phyloP scores from a whole-genome alignment of 2,113 vertebrate genomes.

The Prolemur simus region DNA sequence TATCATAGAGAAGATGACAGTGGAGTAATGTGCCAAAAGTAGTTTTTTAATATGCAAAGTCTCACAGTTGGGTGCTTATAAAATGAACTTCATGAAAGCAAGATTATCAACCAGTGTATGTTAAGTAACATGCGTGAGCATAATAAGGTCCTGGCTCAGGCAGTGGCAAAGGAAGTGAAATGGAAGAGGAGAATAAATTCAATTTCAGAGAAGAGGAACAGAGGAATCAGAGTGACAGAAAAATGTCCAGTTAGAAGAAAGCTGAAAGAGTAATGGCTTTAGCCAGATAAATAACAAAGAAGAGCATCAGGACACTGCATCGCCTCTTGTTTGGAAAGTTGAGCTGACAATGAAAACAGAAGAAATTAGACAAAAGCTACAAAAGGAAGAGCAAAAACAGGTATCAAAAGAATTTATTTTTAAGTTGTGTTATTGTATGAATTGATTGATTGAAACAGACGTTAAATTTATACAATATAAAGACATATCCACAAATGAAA shows the following conservation, averaged over 20 bases:
- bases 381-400: background rate
- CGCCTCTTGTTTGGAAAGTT: background rate
- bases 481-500: background rate
- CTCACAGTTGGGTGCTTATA: background rate
- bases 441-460: background rate
- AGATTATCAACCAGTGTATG: background rate
- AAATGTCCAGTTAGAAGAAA: background rate
- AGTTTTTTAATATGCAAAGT: background rate
- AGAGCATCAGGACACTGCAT: rapidly evolving
- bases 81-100: background rate
- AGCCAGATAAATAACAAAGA: background rate
- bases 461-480: background rate
- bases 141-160: background rate
- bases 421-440: background rate
- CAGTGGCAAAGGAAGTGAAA: background rate
- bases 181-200: background rate
- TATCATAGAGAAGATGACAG: background rate
- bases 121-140: background rate
- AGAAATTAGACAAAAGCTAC: background rate
- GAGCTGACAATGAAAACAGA: background rate
- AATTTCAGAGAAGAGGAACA: background rate
- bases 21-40: background rate
- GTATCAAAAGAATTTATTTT: background rate
- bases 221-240: background rate
- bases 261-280: background rate